Conservation (phyloP, 2,797 vertebrate species). For the Acrossocheilus fasciatus region DNA sequence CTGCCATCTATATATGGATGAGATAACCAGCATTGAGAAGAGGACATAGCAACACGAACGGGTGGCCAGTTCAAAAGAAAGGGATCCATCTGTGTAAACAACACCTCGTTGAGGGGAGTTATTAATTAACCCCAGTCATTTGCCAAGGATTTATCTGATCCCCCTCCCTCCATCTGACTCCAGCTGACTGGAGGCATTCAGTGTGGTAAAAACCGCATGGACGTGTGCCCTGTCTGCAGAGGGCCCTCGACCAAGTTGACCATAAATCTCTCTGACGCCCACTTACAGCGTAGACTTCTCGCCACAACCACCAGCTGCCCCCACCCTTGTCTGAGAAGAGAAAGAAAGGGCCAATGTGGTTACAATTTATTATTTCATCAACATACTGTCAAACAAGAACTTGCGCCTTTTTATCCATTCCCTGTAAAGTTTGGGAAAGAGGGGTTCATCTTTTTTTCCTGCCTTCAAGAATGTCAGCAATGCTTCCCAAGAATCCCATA, state of each 20-base stretch:
- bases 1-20: conserved; percentile 69
- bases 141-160: conserved; percentile 60
- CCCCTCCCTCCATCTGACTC: conserved; percentile 42
- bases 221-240: conserved; percentile 44
- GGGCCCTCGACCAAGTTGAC: conserved; percentile 31
- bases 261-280: conserved; percentile 60
- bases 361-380: conserved; percentile 65
- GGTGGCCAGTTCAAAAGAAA: conserved; percentile 71
- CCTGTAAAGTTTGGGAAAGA: conserved; percentile 68
- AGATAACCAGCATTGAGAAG: conserved; percentile 66
- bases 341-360: conserved; percentile 58
- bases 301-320: conserved; percentile 42
- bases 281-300: conserved; percentile 48
- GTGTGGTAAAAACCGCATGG: conserved; percentile 55
- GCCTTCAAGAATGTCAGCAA: conserved; percentile 83
- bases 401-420: conserved; percentile 57
- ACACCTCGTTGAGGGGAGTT: conserved; percentile 67
- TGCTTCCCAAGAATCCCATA: conserved; percentile 77
- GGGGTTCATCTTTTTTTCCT: conserved; percentile 64
- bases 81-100: conserved; percentile 79
- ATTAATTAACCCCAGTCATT: conserved; percentile 71
- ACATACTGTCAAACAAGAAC: conserved; percentile 56
- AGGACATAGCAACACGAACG: conserved; percentile 71
- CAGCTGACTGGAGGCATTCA: conserved; percentile 47
- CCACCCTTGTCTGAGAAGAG: conserved; percentile 35